Percentiles rank a stretch among this genome's conserved stretches.
phyloP scores from a whole-genome alignment of 2,113 vertebrate species.

The Symphodus melops region DNA sequence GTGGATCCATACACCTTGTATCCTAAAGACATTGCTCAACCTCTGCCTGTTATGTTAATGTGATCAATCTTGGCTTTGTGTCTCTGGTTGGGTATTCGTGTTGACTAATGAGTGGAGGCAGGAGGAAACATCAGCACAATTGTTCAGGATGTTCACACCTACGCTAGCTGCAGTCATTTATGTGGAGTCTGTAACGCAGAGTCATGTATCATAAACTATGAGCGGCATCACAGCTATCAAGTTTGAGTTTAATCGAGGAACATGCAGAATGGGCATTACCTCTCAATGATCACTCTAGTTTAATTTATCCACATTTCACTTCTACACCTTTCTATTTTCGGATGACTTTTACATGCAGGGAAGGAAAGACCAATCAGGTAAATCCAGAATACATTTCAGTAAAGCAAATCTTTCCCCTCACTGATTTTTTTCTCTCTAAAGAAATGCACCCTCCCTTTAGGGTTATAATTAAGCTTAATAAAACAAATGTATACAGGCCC shows the following conservation, averaged over 20 bases:
- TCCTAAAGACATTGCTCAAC: conserved; percentile 3
- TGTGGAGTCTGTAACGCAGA: conserved; percentile 14
- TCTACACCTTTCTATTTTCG: conserved; percentile 23
- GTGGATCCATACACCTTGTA: not conserved
- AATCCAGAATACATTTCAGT: conserved; percentile 37
- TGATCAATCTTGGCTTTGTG: not conserved
- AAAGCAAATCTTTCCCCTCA: no score
- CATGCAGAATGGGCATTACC: conserved; percentile 4
- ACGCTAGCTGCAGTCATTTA: conserved; percentile 9
- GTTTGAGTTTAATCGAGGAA: not conserved
- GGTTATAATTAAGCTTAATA: no score
- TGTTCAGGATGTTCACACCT: conserved; percentile 2
- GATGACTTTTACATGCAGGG: not conserved
- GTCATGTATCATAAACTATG: conserved; percentile 3
- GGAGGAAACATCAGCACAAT: not conserved
- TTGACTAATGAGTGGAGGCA: conserved; percentile 9
- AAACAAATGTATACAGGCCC: conserved; percentile 1
- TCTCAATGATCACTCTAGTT: no score
- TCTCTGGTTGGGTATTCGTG: not conserved
- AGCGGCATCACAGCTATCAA: conserved; percentile 13
- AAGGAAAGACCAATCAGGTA: conserved; percentile 35
- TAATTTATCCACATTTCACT: no score
- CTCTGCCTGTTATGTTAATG: conserved; percentile 9
- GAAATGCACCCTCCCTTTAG: no score
- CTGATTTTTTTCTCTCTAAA: no score